phyloP scores from a whole-genome alignment of 2,797 vertebrate genomes.

The Rhinichthys osculus region DNA sequence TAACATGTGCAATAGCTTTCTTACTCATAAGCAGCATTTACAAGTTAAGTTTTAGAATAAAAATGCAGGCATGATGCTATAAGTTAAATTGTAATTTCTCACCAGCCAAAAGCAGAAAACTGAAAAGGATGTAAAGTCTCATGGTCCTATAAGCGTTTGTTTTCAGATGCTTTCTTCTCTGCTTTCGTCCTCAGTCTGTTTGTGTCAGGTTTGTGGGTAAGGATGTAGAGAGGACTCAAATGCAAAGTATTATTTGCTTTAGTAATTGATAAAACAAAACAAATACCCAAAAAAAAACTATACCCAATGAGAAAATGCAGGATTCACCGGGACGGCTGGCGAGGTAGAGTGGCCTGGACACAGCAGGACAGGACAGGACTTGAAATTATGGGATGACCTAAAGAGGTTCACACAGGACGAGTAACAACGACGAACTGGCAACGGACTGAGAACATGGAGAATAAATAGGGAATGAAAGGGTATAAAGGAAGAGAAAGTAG shows the following conservation, averaged over 20 bases:
- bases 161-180: not conserved
- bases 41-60: not conserved
- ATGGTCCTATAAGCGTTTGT: not conserved
- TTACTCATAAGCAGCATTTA: not conserved
- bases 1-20: not conserved
- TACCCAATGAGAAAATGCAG: not conserved
- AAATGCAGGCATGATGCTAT: too few species aligned
- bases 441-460: not conserved
- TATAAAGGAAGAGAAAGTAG: not conserved
- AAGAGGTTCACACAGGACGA: not conserved
- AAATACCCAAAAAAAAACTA: not conserved
- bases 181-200: not conserved
- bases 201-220: not conserved
- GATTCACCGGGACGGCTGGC: not conserved
- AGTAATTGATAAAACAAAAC: not conserved
- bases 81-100: constrained; percentile 20
- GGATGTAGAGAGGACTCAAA: not conserved
- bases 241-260: not conserved
- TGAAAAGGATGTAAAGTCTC: constrained; percentile 34
- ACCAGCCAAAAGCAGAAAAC: constrained; percentile 49
- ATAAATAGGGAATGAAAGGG: not conserved
- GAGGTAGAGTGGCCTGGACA: not conserved
- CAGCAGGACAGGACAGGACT: not conserved
- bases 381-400: not conserved
- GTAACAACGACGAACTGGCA: not conserved